These are phyloP conservation scores for Pogonomyrmex californicus DNA, from an alignment of 1,140 invertebrate genomes.

Conservation along the genomic window DNA sequence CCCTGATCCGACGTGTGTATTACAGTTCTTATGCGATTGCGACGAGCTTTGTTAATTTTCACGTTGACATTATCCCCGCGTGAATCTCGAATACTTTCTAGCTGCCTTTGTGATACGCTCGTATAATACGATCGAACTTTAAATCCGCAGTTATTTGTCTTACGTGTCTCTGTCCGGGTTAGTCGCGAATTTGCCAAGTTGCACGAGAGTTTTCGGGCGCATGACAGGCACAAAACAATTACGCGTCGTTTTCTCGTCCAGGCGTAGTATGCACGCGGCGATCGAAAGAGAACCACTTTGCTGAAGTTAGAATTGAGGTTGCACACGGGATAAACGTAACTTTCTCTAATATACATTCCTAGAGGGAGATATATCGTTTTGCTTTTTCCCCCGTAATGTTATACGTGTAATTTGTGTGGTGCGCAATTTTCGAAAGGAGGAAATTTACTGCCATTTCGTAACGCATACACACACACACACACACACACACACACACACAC, in stretches of 20 bases:
- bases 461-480: too few species aligned
- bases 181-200: conserved; percentile 1
- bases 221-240: conserved; percentile 1
- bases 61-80: neutral
- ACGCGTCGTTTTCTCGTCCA: neutral
- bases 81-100: neutral
- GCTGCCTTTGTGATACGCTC: neutral
- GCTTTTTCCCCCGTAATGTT: neutral
- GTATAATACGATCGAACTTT: neutral
- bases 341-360: conserved; percentile 40
- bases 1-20: neutral
- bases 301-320: conserved; percentile 49
- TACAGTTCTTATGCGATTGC: neutral
- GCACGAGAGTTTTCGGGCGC: neutral
- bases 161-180: neutral
- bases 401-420: neutral
- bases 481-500: too few species aligned
- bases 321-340: neutral
- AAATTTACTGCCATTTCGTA: neutral
- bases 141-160: neutral
- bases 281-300: neutral
- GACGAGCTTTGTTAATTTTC: neutral
- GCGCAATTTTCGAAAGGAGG: conserved; percentile 1
- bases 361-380: conserved; percentile 8
- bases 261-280: neutral